A percentile compares a stretch with the other conserved stretches of the same genome.
Conservation (phyloP, 2,113 vertebrate genomes). For the Cyphomyrus discorhynchus region DNA sequence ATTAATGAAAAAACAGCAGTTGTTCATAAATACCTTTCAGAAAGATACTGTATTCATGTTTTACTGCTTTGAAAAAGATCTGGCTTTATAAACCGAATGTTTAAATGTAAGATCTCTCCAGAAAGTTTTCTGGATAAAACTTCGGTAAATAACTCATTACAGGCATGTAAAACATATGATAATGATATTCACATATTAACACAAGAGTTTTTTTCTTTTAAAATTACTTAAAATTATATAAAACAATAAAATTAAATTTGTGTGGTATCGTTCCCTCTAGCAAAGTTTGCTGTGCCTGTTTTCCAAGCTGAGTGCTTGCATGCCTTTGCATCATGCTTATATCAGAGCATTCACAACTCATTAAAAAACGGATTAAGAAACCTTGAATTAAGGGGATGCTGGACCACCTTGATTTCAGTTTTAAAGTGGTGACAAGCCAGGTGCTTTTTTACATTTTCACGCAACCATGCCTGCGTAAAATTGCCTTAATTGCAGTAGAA, state of each 20-base stretch:
- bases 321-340: conserved; percentile 2
- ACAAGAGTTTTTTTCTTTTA: background rate
- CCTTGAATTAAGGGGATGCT: background rate
- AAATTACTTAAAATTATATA: background rate
- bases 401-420: background rate
- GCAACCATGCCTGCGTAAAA: background rate
- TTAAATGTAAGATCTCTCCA: background rate
- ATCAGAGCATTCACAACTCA: background rate
- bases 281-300: background rate
- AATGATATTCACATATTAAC: background rate
- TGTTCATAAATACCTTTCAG: background rate
- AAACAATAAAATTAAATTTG: background rate
- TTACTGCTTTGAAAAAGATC: background rate
- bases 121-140: background rate
- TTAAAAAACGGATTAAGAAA: conserved; percentile 1
- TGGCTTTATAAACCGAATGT: background rate
- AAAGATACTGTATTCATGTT: background rate
- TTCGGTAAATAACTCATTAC: background rate
- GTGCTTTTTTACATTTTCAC: background rate
- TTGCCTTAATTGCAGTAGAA: conserved; percentile 1
- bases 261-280: background rate
- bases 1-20: background rate
- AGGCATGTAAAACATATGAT: background rate
- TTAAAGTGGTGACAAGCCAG: background rate
- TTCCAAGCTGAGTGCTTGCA: background rate